Evolutionary conservation across 2,797 vertebrate species (phyloP), one percentile per base, ranked within the genome.

Genomic region (Graptemys geographica): DNA sequence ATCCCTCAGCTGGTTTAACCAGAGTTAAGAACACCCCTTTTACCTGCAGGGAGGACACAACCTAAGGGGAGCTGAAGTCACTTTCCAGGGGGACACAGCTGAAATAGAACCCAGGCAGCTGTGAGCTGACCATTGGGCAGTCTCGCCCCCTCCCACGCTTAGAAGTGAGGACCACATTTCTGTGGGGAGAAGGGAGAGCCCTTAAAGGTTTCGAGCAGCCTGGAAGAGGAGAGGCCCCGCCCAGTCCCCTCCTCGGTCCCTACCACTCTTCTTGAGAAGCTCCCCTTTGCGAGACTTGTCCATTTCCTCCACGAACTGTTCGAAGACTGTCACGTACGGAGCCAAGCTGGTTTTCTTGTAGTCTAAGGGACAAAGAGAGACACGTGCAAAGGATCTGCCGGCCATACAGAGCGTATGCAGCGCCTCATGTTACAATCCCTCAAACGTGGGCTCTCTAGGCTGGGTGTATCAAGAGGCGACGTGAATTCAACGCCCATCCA

Each of bases 331-430:
- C 84, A 99, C 98, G 2, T 99, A 99, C 37, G 99, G 99, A 1
- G 97, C 99, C 94, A 99, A 97, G 95, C 99, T 99, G 3, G 99
- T 99, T 97, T 97, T 98, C 98, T 99, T 99, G 95, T 99, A 99
- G 98, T 99, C 99, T 99, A 96, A 78, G 33, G 84, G 84, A 49
- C 41, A 88, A 92, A 55, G 89, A 79, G 87, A 74, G 4, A 62
- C 16, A 33, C 15, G 33, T 89, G 83, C 69, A 56, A 84, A 79
- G 13, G 18, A n/a, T 28, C 44, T n/a, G 13, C 7, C 31, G 10
- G 19, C 2, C 13, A 28, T n/a, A 11, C 4, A 18, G 18, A n/a
- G 52, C 8, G 3, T 31, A 69, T 3, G 19, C 19, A 21, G 8
- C 2, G 4, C 59, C 5, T 10, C 33, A 9, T 11, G 33, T 18